Evolutionary conservation across 1,140 invertebrate species (phyloP), one percentile per base, ranked within the genome.

Genomic region (Penaeus vannamei): DNA sequence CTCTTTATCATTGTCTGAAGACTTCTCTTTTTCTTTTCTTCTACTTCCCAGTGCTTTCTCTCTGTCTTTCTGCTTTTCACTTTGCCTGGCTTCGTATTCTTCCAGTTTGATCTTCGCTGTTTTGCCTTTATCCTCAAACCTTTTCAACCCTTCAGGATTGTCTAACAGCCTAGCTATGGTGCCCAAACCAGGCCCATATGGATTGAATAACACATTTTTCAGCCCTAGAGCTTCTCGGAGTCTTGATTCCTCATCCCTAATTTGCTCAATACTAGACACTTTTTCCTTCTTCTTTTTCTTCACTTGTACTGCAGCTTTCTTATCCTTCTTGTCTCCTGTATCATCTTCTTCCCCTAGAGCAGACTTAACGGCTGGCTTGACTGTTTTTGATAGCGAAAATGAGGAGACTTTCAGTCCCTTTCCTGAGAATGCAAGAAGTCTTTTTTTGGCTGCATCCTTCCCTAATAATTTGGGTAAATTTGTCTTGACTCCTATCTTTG

Each of bases 261-360:
- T 91, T 59, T 91, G 90, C 23, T 91, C 90, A 66, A 91, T 91
- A 19, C 82, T 46, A 8, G 90, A 91, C 12, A 91, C 84, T 29
- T 91, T 91, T 36, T 91, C 90, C 76, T 91, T 87, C 81, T 90
- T 90, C 64, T 91, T 91, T 69, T 91, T 91, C 86, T 91, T 91
- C 79, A n/a, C 53, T 23, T 23, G 26, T 23, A 22, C 5, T 79
- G 86, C 86, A 42, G 81, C 84, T 2, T 62, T 36, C 20, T 85
- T 76, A 46, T 69, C 84, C 46, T 87, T 83, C 76, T 36, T 42
- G 22, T 32, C 23, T 0, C 60, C 69, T 8, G 82, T 64, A 32
- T 90, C 90, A 20, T 91, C 86, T 17, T 85, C 90, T 59, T 80
- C 90, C 7, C 32, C 61, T 42, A 91, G 46, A 29, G 84, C 87